phyloP scores from a whole-genome alignment of 2,797 vertebrate genomes.

The Onychomys torridus region DNA sequence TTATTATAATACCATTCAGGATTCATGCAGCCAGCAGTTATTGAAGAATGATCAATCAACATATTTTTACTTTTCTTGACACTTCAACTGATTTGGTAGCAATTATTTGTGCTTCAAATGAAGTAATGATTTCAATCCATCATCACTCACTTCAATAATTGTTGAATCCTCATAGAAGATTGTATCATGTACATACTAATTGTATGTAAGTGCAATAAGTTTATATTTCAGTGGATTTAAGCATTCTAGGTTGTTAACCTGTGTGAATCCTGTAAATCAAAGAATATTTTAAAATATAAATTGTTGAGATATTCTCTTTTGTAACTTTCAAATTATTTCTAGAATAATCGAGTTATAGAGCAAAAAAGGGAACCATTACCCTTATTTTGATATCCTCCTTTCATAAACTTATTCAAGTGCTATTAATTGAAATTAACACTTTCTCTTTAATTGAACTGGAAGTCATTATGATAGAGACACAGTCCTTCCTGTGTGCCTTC shows the following conservation, averaged over 20 bases:
- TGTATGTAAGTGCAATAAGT: slow-evolving; percentile 37
- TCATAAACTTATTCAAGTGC: not conserved
- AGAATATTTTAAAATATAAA: not conserved
- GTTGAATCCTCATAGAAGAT: slow-evolving; percentile 53
- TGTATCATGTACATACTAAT: slow-evolving; percentile 51
- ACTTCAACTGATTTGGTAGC: slow-evolving; percentile 73
- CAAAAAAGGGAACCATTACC: slow-evolving; percentile 23
- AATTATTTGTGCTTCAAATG: slow-evolving; percentile 71
- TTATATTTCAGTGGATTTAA: slow-evolving; percentile 3
- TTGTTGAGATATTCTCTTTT: slow-evolving; percentile 11
- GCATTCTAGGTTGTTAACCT: slow-evolving; percentile 6
- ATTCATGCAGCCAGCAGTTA: too few species aligned
- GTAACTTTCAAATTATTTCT: slow-evolving; percentile 55
- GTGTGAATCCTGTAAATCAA: slow-evolving; percentile 26
- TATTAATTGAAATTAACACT: not conserved
- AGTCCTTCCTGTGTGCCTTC: not conserved
- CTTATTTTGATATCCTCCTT: slow-evolving; percentile 40
- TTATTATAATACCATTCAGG: too few species aligned
- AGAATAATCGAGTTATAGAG: slow-evolving; percentile 32
- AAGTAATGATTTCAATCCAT: slow-evolving; percentile 74
- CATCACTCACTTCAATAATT: slow-evolving; percentile 66
- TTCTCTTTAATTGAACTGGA: slow-evolving; percentile 16
- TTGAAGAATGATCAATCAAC: not conserved
- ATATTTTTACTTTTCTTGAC: slow-evolving; percentile 50
- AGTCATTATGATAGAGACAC: not conserved